Evolutionary conservation across 2,797 vertebrate genomes (phyloP).

Genomic region (Champsocephalus esox): DNA sequence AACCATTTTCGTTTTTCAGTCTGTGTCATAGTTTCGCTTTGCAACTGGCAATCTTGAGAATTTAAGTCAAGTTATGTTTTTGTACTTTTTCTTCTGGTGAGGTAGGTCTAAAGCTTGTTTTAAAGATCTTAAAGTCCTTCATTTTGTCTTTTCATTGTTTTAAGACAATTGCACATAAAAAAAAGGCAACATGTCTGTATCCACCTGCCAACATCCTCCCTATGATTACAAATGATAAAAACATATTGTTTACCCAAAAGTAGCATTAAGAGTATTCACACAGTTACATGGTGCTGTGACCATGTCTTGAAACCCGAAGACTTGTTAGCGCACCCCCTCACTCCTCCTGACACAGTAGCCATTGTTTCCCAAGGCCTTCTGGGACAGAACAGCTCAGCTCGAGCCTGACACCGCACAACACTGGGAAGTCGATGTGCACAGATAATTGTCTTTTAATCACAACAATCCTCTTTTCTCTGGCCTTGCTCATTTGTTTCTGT

Average conservation of each 20-base stretch:
- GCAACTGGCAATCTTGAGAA: neutral
- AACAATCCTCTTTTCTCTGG: slow-evolving; percentile 83
- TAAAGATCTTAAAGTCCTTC: neutral
- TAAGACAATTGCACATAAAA: neutral
- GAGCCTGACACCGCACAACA: slow-evolving; percentile 88
- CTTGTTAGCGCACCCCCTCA: slow-evolving; percentile 35
- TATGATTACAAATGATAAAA: neutral
- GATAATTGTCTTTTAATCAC: slow-evolving; percentile 86
- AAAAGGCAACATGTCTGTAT: neutral
- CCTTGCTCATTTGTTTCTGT: slow-evolving; percentile 68
- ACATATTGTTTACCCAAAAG: slow-evolving; percentile 17
- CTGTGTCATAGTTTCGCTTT: neutral
- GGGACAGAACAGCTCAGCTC: slow-evolving; percentile 80
- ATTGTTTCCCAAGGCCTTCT: slow-evolving; percentile 81
- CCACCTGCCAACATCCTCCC: neutral
- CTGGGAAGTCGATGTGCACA: slow-evolving; percentile 86
- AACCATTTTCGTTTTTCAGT: slow-evolving; percentile 7
- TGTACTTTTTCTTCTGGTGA: neutral
- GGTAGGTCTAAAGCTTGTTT: neutral
- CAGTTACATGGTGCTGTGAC: slow-evolving; percentile 44
- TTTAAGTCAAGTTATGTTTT: neutral
- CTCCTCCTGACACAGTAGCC: slow-evolving; percentile 77
- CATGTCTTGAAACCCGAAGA: slow-evolving; percentile 60
- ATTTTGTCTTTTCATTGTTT: neutral
- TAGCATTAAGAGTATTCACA: slow-evolving; percentile 16